Percentiles rank a stretch among this genome's conserved stretches.
Conservation (phyloP, 1,140 invertebrate species). For the Berghia stephanieae region DNA sequence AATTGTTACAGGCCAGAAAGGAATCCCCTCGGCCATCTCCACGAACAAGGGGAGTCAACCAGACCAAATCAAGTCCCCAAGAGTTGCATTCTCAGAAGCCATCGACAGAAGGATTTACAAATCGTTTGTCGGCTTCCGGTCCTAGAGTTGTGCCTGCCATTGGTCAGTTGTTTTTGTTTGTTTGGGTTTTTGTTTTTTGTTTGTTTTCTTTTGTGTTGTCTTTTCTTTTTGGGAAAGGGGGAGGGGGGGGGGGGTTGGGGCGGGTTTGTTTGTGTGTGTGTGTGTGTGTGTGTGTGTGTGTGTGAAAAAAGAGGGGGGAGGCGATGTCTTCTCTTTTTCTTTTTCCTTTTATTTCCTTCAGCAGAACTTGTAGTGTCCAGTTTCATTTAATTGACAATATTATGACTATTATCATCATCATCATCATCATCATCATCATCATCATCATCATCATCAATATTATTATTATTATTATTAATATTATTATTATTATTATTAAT, state of each 20-base stretch:
- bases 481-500: too few relatives aligned
- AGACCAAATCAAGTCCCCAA: constrained; percentile 15
- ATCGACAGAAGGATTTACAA: constrained; percentile 18
- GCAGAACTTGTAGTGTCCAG: too few relatives aligned
- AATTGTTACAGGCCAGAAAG: constrained; percentile 33
- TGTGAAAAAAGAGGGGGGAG: too few relatives aligned
- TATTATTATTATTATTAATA: too few relatives aligned
- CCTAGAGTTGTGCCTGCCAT: constrained; percentile 44
- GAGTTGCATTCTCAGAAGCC: constrained; percentile 34
- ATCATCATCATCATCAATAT: too few relatives aligned
- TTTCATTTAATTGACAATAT: too few relatives aligned
- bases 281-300: neutral
- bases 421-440: too few relatives aligned
- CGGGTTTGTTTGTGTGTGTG: neutral
- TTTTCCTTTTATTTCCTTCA: too few relatives aligned
- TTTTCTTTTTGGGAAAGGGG: too few relatives aligned
- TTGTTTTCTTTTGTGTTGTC: neutral
- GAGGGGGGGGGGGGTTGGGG: too few relatives aligned
- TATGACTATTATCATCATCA: too few relatives aligned
- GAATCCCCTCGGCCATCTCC: constrained; percentile 35
- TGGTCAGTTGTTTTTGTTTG: constrained; percentile 29
- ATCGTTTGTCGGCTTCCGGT: constrained; percentile 14
- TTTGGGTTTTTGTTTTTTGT: neutral
- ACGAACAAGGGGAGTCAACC: constrained; percentile 25
- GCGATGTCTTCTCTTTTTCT: too few relatives aligned